Base-by-base conservation (phyloP, 2,113 vertebrate species). In the Ivindomyrus marchei region DNA sequence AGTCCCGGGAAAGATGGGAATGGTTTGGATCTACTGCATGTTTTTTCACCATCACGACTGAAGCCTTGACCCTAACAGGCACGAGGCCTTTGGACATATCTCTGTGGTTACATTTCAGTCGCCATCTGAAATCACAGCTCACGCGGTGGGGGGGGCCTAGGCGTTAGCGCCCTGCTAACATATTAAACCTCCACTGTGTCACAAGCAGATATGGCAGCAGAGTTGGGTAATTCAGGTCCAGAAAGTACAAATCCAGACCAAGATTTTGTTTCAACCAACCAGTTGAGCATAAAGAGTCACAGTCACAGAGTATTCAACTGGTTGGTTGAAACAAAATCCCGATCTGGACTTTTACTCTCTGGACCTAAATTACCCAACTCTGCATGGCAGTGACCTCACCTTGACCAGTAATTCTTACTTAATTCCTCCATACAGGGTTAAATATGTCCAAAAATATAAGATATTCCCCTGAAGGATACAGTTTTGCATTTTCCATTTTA, bases 121-220 rank as follows among this genome's bases (percentile, higher is more conserved):
- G 11, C 31, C 4, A 5, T 42, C 31, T 36, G 39, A 36, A 42
- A 15, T 42, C 42, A 83, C 77, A 45, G 39, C 77, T 45, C 77
- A 83, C 19, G 77, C 39, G 17, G 13, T 56, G 83, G 88, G 90
- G 46, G 58, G 90, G 21, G 45, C n/a, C 56, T 89, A 91, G 92
- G 92, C 94, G 92, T 93, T 90, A 91, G 91, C 74, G 84, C 92
- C 91, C 90, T 92, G 94, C 90, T 94, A 95, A 95, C 92, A 92
- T 94, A 94, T 95, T 94, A 94, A 91, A 88, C 89, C 87, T 21
- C 52, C 90, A 77, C 88, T 52, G 66, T 7, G 2, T 15, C 47
- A 84, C 4, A 56, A 17, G 66, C 39, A n/a, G 11, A 77, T 13
- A 0, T 4, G 21, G 19, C 52, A 56, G 19, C 19, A 56, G 17